Evolutionary conservation across 30 jellyfish, hydroid and myxozoan genomes (phyloP).

Genomic region (Aurelia sp.): DNA sequence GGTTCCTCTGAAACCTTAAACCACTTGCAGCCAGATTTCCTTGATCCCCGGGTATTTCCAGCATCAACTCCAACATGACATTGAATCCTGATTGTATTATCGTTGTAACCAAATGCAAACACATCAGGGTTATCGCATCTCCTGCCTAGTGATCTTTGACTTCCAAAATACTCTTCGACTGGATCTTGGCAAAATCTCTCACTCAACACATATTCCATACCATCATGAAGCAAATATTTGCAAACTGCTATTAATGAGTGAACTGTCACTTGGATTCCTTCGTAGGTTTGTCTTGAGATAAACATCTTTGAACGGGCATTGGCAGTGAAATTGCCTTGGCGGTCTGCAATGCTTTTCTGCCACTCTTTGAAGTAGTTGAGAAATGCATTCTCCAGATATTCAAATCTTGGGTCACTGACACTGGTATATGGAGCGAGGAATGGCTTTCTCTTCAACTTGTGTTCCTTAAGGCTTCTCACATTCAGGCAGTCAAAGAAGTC

Average conservation of each 20-base stretch:
- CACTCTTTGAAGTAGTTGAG: slow-evolving; percentile 48
- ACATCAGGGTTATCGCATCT: slow-evolving; percentile 31
- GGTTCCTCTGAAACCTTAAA: slow-evolving; percentile 7
- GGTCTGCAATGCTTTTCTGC: slow-evolving; percentile 32
- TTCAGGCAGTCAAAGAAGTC: slow-evolving; percentile 52
- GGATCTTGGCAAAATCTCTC: too few species aligned
- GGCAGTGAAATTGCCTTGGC: slow-evolving; percentile 55
- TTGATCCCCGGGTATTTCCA: slow-evolving; percentile 35
- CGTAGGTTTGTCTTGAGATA: slow-evolving; percentile 45
- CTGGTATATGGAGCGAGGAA: slow-evolving; percentile 43
- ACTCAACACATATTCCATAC: slow-evolving; percentile 13
- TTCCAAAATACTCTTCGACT: slow-evolving; percentile 42
- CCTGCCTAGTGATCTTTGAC: slow-evolving; percentile 45
- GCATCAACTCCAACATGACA: neutral
- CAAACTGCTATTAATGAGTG: slow-evolving; percentile 1
- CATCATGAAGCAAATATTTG: slow-evolving; percentile 16
- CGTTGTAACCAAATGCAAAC: slow-evolving; percentile 23
- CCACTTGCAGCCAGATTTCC: slow-evolving; percentile 2
- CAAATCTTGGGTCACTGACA: slow-evolving; percentile 28
- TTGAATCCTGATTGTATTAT: slow-evolving; percentile 21
- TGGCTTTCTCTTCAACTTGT: slow-evolving; percentile 14
- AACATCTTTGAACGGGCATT: slow-evolving; percentile 30
- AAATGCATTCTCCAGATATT: slow-evolving; percentile 18
- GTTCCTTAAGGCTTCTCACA: slow-evolving; percentile 35
- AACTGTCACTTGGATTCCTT: slow-evolving; percentile 29